Percentiles rank a stretch among this genome's conserved stretches.
Evolutionary conservation across 2,888 invertebrate species (phyloP).

Genomic region (Perizoma affinitatum): DNA sequence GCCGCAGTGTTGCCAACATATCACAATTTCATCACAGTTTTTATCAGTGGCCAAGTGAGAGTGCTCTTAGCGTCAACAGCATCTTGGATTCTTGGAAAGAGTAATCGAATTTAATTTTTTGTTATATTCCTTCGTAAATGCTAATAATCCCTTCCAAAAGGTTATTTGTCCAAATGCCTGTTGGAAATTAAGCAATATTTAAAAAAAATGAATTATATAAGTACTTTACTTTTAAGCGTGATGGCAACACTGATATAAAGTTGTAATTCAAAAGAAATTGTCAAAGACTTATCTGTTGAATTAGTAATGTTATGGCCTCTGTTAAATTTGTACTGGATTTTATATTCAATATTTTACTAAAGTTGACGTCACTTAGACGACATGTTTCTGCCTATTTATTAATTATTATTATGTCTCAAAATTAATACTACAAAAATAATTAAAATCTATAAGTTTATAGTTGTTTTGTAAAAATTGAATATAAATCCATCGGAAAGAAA

Average conservation of each 20-base stretch:
- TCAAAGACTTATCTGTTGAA: slow-evolving; percentile 33
- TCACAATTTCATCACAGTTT: background rate
- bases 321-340: slow-evolving; percentile 51
- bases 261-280: slow-evolving; percentile 29
- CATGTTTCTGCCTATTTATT: background rate
- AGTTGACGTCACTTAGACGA: too few relatives aligned
- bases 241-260: slow-evolving; percentile 46
- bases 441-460: background rate
- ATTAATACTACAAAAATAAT: too few relatives aligned
- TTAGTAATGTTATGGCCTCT: slow-evolving; percentile 39
- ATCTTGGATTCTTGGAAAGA: too few relatives aligned
- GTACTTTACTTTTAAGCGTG: slow-evolving; percentile 28
- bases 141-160: too few relatives aligned
- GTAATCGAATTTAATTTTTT: too few relatives aligned
- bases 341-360: slow-evolving; percentile 42
- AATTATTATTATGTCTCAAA: background rate
- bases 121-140: too few relatives aligned
- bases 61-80: too few relatives aligned
- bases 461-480: slow-evolving; percentile 34
- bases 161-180: too few relatives aligned
- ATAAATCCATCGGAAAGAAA: slow-evolving; percentile 46
- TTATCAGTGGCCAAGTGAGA: background rate
- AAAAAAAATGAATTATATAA: too few relatives aligned
- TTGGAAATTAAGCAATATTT: too few relatives aligned
- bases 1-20: slow-evolving; percentile 45